Evolutionary conservation across 2,797 vertebrate genomes (phyloP).

Genomic region (Chelmon rostratus): DNA sequence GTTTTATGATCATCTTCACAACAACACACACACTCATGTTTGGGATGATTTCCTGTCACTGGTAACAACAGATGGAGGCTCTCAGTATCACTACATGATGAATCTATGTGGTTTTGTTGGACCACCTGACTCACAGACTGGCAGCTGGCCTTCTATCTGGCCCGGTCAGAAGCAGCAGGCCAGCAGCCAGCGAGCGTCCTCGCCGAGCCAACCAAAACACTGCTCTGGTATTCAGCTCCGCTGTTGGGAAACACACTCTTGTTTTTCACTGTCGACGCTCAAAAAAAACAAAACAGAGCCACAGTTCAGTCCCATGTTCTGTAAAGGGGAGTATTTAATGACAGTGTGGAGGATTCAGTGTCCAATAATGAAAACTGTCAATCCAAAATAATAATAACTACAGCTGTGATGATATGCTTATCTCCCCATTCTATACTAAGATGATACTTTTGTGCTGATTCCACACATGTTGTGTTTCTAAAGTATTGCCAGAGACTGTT

Average conservation of each 20-base stretch:
- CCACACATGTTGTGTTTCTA: too few relatives aligned
- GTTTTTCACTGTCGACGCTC: slow-evolving; percentile 29
- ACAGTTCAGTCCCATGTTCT: neutral
- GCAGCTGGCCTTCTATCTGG: slow-evolving; percentile 24
- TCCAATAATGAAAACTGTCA: too few relatives aligned
- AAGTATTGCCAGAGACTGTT: too few relatives aligned
- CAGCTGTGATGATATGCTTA: too few relatives aligned
- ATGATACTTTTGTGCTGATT: too few relatives aligned
- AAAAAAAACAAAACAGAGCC: neutral
- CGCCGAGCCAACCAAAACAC: slow-evolving; percentile 44
- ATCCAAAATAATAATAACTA: too few relatives aligned
- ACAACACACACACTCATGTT: neutral
- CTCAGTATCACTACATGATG: neutral
- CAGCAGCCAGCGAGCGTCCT: neutral
- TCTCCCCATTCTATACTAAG: too few relatives aligned
- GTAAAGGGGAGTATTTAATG: too few relatives aligned
- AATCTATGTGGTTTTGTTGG: neutral
- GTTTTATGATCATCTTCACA: too few relatives aligned
- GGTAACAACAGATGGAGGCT: neutral
- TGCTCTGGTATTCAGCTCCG: slow-evolving; percentile 40
- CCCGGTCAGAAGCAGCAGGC: slow-evolving; percentile 22
- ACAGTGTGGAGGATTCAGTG: too few relatives aligned
- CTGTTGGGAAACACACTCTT: slow-evolving; percentile 17
- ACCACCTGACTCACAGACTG: slow-evolving; percentile 1
- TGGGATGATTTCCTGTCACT: neutral